Conservation (phyloP, 2,888 invertebrate genomes). For the Tetranychus piercei region DNA sequence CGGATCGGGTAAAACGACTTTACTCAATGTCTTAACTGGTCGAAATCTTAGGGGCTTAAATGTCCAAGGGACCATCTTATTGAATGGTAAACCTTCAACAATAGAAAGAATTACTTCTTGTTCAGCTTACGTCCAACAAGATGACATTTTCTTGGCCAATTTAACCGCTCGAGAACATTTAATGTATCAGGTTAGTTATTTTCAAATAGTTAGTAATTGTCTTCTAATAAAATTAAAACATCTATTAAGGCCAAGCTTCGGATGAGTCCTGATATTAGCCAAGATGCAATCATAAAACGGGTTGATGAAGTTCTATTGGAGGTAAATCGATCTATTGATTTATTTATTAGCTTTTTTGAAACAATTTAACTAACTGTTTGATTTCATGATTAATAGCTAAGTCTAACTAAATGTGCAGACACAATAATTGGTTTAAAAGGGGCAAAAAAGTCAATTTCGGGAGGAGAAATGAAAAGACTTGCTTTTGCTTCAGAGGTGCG, state of each 20-base stretch:
- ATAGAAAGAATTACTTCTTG: conserved; percentile 51
- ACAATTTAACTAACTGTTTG: not conserved
- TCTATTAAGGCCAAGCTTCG: conserved; percentile 26
- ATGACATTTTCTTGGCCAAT: conserved; percentile 75
- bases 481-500: conserved; percentile 83
- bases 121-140: conserved; percentile 81
- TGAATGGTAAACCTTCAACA: conserved; percentile 55
- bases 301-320: conserved; percentile 32
- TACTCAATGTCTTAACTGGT: conserved; percentile 66
- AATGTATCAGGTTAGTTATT: conserved; percentile 54
- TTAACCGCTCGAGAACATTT: conserved; percentile 75
- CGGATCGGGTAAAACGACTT: conserved; percentile 51
- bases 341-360: not conserved
- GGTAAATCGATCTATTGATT: conserved; percentile 26
- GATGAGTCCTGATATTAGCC: conserved; percentile 23
- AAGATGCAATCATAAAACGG: conserved; percentile 28
- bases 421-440: conserved; percentile 77
- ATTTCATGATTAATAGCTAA: conserved; percentile 41
- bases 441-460: conserved; percentile 72
- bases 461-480: conserved; percentile 83
- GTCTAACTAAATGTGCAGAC: conserved; percentile 68
- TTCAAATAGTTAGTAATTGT: not conserved
- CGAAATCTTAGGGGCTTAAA: conserved; percentile 42
- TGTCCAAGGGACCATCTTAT: conserved; percentile 30
- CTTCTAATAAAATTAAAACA: not conserved